Base-by-base conservation (phyloP, 23 tunicate genomes). In the Ascidia mentula region DNA sequence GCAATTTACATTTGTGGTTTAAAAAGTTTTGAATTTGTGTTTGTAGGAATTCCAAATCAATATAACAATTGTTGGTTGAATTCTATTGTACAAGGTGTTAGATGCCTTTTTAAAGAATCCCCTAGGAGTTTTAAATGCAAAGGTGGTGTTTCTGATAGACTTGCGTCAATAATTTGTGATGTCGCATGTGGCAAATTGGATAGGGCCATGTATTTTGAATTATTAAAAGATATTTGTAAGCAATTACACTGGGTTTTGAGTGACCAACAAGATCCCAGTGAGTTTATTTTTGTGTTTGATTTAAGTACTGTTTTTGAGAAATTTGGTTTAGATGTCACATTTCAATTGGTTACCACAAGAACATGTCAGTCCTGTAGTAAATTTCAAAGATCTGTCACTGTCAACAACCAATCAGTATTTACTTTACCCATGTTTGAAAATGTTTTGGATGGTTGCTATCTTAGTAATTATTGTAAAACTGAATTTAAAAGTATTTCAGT, bases 371-470 rank as follows among this genome's bases (percentile, higher is more conserved):
- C 65, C 13, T 53, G 65, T 28, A 9, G 65, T 9, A 53, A 53
- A 3, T 26, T 5, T 3, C 28, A 20, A 28, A 53, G 24, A 53
- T 53, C 65, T 28, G 65, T 9, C 4, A 26, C 22, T 53, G 65
- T n/a, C n/a, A n/a, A n/a, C n/a, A n/a, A 53, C 28, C 65, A 53
- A 9, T 53, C 65, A 20, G 65, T 53, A 6, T 53, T 53, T 26
- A 53, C 65, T 20, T 53, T 53, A 28, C 65, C 65, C 28, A 53
- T 53, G 65, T 53, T 53, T 53, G 65, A 53, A 53, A 53, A 28
- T 28, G 13, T 53, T 53, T 53, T 28, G 24, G 65, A 53, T 28
- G 24, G 24, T 28, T 53, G 65, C 65, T 20, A 53, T 53, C 65
- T 5, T 9, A 53, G 24, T 5, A 28, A 6, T 1, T 53, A 53